Base-by-base conservation (phyloP, 2,888 invertebrate genomes). In the Galeruca laticollis region DNA sequence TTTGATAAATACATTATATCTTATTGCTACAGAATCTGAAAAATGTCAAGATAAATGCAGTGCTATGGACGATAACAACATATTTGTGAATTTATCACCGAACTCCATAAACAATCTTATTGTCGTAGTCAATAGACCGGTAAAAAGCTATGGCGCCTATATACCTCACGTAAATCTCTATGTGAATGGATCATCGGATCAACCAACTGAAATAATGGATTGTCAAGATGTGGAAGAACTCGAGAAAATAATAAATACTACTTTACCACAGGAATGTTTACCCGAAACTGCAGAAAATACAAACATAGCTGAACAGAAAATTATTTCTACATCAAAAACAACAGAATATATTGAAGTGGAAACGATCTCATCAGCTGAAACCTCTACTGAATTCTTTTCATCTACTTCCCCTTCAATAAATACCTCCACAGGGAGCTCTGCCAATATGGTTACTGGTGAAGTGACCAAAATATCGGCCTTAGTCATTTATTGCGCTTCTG, bases 51-150 rank as follows among this genome's bases (percentile, higher is more conserved):
- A 15, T 35, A 31, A 10, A 11, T 57, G 56, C 33, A 13, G 2
- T 15, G 35, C 35, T n/a, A 11, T 33, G 1, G 15, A 57, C 10
- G 35, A 35, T n/a, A 57, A 18, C 10, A 57, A 57, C 35, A 11
- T 57, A 6, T 57, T 57, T 11, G 33, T 57, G 18, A 57, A 57
- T 35, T 57, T 57, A 10, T 18, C 18, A 10, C 56, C 56, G 9
- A 35, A 57, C 10, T 57, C 56, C 10, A 18, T 57, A 18, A 57
- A 57, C 35, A 57, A 33, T 10, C 18, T 57, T 57, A 35, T 57
- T 10, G 33, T 57, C 2, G 18, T 57, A 10, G 35, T 57, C n/a
- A 11, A 57, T 15, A 35, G n/a, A 8, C 11, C 56, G 9, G 18
- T 11, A 35, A 11, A 18, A 15, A 18, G 35, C 9, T 33, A 2